These are phyloP conservation scores for Epinotia brunnichana DNA, from an alignment of 2,888 invertebrate genomes.

Conservation along the genomic window DNA sequence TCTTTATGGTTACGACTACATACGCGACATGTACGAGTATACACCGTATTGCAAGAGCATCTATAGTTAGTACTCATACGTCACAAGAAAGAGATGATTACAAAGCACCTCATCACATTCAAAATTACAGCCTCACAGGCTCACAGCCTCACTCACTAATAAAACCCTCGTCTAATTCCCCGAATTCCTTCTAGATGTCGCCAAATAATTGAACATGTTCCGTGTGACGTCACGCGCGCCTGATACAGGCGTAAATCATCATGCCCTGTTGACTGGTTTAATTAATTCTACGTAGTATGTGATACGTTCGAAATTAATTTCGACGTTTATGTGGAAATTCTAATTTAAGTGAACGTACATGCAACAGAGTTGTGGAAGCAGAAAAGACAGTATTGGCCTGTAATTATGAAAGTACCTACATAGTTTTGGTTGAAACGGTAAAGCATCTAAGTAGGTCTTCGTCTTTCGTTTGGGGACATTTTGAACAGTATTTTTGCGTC, in stretches of 20 bases:
- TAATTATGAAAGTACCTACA: too few relatives aligned
- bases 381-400: too few relatives aligned
- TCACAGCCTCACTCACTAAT: conserved; percentile 27
- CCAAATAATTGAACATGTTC: conserved; percentile 71
- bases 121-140: conserved; percentile 8
- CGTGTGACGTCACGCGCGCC: conserved; percentile 74
- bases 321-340: conserved; percentile 12
- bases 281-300: conserved; percentile 72
- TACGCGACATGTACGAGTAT: too few relatives aligned
- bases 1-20: too few relatives aligned
- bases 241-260: conserved; percentile 68
- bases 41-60: too few relatives aligned
- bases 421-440: too few relatives aligned
- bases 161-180: conserved; percentile 37
- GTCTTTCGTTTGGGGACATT: too few relatives aligned
- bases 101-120: conserved; percentile 1
- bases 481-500: too few relatives aligned
- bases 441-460: too few relatives aligned
- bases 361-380: neutral
- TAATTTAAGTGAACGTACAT: conserved; percentile 8
- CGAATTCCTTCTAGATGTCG: conserved; percentile 52
- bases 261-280: conserved; percentile 78
- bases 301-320: conserved; percentile 42
- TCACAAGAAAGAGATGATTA: neutral
- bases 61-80: too few relatives aligned